These are phyloP conservation scores for Gallinago stenura DNA, from an alignment of 2,797 vertebrate genomes.

Conservation along the genomic window DNA sequence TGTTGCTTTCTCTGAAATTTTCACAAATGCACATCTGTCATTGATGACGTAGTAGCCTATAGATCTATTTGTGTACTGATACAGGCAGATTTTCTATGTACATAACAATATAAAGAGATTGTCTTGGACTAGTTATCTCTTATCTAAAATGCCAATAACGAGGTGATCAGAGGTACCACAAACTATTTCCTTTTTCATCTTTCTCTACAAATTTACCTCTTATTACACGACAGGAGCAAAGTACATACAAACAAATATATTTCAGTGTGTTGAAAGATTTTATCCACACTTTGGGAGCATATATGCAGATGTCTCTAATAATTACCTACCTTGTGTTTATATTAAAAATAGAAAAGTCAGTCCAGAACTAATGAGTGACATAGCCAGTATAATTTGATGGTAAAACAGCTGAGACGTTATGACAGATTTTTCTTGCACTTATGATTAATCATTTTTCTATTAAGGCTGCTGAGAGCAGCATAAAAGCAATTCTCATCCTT, in stretches of 20 bases:
- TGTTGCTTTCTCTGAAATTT: neutral
- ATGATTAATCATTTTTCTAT: constrained; percentile 41
- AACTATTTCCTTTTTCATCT: neutral
- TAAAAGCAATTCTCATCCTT: constrained; percentile 34
- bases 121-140: neutral
- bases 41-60: neutral
- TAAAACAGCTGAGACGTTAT: neutral
- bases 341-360: constrained; percentile 37
- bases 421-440: neutral
- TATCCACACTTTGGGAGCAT: neutral
- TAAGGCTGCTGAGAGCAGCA: constrained; percentile 14
- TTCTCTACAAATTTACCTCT: neutral
- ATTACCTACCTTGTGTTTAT: constrained; percentile 32
- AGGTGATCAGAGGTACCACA: neutral
- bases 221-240: neutral
- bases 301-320: neutral
- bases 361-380: neutral
- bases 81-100: neutral
- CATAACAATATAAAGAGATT: neutral
- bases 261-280: constrained; percentile 41
- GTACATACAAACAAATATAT: neutral
- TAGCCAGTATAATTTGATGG: neutral
- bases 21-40: neutral
- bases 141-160: neutral
- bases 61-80: neutral